Evolutionary conservation across 2,797 vertebrate species (phyloP), one percentile per base, ranked within the genome.

Genomic region (Tenualosa ilisha): DNA sequence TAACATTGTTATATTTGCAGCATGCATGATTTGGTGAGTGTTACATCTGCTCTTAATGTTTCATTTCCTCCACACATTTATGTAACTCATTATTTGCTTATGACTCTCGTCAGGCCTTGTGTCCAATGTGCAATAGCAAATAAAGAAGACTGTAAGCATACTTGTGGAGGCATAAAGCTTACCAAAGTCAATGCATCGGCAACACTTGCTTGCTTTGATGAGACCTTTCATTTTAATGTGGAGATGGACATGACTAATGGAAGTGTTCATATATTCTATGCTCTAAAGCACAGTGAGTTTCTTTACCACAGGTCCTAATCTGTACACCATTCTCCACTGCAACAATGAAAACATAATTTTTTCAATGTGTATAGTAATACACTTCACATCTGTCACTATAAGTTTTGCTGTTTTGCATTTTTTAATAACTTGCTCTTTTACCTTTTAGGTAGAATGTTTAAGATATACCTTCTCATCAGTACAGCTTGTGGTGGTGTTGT

Each of bases 281-380:
- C 7, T 40, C 54, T 87, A 83, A 79, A 86, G 75, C 56, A 46
- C 84, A 59, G 83, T 85, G 83, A 82, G 2, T 40, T 72, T 72
- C 15, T 37, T 31, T 37, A 8, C 15, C 2, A 40, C 65, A 72
- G 26, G 37, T 31, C 65, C 26, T 72, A 12, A 26, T 68, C 24
- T 26, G 9, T 68, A 68, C 0, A 9, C 46, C 46, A 46, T 7
- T 7, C n/a, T 68, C 8, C 31, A 7, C 12, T 68, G 26, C 11
- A 26, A 31, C 63, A 26, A 68, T 31, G 7, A 26, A 68, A 13
- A 68, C 31, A 2, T 13, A 11, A 0, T 3, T 72, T 72, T 31
- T 72, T 6, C 7, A 37, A 6, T 3, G 24, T 31, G 65, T 63
- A 63, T 24, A 56, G 3, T 26, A 72, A 72, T 31, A 26, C 26